A percentile compares a stretch with the other conserved stretches of the same genome.
phyloP scores from a whole-genome alignment of 1,140 invertebrate genomes.

The Eubasilissa regina region DNA sequence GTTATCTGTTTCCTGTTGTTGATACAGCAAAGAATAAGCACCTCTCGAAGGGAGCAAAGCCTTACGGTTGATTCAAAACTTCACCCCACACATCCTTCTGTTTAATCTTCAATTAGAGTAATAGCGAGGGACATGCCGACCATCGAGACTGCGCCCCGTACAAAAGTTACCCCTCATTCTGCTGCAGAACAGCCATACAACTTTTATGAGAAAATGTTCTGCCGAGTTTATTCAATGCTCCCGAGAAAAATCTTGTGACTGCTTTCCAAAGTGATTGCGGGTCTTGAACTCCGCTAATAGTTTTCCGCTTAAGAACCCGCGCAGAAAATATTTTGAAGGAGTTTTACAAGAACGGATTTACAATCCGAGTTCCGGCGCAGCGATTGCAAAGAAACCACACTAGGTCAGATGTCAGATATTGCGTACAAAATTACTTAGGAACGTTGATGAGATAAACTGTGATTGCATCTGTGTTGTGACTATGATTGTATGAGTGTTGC shows the following conservation, averaged over 20 bases:
- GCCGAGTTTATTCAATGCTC: conserved; percentile 39
- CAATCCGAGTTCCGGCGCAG: not conserved
- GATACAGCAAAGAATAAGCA: too few species aligned
- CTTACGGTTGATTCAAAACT: conserved; percentile 16
- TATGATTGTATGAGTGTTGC: too few species aligned
- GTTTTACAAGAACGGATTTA: conserved; percentile 18
- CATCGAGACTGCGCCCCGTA: not conserved
- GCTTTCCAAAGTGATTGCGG: conserved; percentile 34
- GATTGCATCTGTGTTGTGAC: too few species aligned
- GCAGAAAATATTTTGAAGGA: conserved; percentile 32
- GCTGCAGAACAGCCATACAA: conserved; percentile 19
- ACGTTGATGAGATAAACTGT: too few species aligned
- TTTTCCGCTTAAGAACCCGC: conserved; percentile 38
- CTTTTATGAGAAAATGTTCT: conserved; percentile 42
- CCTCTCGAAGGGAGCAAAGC: too few species aligned
- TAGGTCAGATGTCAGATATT: too few species aligned
- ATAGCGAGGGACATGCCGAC: not conserved
- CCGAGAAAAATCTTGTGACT: conserved; percentile 34
- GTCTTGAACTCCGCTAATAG: conserved; percentile 37
- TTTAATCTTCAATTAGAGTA: conserved; percentile 46
- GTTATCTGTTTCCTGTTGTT: too few species aligned
- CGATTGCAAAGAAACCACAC: too few species aligned
- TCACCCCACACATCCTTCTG: not conserved
- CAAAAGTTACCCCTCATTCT: not conserved
- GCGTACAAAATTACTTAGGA: too few species aligned